Percentiles rank a stretch among this genome's conserved stretches.
phyloP scores from a whole-genome alignment of 2,797 vertebrate species.

The Cuculus canorus region DNA sequence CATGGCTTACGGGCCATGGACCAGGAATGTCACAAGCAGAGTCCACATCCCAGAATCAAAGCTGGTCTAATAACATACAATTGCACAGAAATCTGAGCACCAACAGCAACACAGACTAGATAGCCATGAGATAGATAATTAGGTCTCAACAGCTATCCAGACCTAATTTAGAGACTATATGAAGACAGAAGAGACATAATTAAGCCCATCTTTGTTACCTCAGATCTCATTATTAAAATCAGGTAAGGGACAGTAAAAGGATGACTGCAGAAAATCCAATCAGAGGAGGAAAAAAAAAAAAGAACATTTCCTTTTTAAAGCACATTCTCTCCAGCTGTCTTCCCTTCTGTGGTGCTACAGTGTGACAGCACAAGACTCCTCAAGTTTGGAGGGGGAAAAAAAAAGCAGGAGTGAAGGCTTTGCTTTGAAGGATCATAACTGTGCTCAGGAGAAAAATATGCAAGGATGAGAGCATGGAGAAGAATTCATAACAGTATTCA shows the following conservation, averaged over 20 bases:
- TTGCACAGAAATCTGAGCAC: background rate
- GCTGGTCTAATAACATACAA: background rate
- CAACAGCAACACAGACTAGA: background rate
- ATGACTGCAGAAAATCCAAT: background rate
- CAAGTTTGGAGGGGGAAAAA: background rate
- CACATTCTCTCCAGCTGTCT: slow-evolving; percentile 36
- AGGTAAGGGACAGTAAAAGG: background rate
- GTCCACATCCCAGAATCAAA: background rate
- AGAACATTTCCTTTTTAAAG: background rate
- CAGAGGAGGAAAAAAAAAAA: background rate
- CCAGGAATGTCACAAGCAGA: background rate
- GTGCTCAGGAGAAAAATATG: background rate
- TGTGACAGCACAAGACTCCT: slow-evolving; percentile 4
- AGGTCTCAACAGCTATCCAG: background rate
- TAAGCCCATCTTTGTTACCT: background rate
- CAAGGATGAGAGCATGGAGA: background rate
- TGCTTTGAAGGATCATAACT: background rate
- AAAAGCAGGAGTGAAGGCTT: background rate
- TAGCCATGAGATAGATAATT: background rate
- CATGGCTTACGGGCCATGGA: accelerated
- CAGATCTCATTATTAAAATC: slow-evolving; percentile 19
- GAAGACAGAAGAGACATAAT: background rate
- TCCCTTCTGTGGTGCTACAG: slow-evolving; percentile 32
- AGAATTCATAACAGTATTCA: background rate
- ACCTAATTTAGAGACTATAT: background rate